Evolutionary conservation across 1,140 invertebrate genomes (phyloP).

Genomic region (Wasmannia auropunctata): DNA sequence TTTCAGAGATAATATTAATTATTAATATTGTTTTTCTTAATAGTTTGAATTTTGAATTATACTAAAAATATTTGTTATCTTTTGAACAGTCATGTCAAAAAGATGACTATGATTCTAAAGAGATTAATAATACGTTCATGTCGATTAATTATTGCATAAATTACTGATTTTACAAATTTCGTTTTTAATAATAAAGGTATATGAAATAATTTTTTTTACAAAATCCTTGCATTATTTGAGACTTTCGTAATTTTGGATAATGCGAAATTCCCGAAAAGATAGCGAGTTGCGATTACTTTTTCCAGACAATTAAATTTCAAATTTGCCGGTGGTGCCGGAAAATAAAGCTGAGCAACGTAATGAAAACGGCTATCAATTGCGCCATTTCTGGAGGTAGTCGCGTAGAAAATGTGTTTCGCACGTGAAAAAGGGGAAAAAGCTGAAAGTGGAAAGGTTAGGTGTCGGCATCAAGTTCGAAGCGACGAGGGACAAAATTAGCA

Average conservation of each 20-base stretch:
- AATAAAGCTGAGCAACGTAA: conserved; percentile 61
- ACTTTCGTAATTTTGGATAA: neutral
- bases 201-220: neutral
- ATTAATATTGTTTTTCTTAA: neutral
- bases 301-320: conserved; percentile 62
- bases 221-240: neutral
- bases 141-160: neutral
- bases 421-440: neutral
- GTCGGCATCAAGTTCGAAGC: conserved; percentile 34
- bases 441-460: neutral
- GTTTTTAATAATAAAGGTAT: neutral
- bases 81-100: neutral
- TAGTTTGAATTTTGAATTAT: neutral
- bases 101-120: neutral
- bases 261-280: conserved; percentile 14
- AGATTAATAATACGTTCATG: neutral
- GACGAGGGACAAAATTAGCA: conserved; percentile 59
- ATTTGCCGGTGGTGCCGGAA: conserved; percentile 28
- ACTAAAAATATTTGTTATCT: neutral
- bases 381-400: conserved; percentile 38
- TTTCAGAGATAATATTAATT: neutral
- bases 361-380: conserved; percentile 72
- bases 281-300: conserved; percentile 35
- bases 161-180: neutral
- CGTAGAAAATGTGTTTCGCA: conserved; percentile 63